Evolutionary conservation across 2,797 vertebrate genomes (phyloP).

Genomic region (Choloepus didactylus): DNA sequence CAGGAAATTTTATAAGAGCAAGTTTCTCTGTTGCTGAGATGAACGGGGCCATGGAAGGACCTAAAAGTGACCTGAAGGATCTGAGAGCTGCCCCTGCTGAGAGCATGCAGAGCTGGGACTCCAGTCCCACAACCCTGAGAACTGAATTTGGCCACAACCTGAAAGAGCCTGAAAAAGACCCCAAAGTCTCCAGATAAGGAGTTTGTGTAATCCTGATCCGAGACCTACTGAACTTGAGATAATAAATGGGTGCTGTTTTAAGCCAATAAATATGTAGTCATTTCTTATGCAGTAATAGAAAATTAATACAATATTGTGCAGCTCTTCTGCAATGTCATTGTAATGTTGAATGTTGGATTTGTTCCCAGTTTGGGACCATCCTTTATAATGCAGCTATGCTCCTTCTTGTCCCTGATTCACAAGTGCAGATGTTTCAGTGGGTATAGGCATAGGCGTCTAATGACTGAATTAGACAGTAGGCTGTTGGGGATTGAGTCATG

Average conservation of each 20-base stretch:
- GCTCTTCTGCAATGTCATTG: neutral
- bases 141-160: neutral
- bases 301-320: neutral
- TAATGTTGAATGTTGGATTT: neutral
- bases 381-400: neutral
- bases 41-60: neutral
- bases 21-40: neutral
- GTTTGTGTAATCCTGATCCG: neutral
- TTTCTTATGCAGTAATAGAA: neutral
- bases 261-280: neutral
- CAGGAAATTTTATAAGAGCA: neutral
- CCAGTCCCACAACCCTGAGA: neutral
- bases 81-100: neutral
- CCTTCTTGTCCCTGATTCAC: neutral
- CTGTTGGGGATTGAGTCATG: no score
- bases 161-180: neutral
- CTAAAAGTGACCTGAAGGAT: neutral
- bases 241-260: neutral
- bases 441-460: neutral
- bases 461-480: neutral
- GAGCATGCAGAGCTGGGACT: neutral
- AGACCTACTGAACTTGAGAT: neutral
- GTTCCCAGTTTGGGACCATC: neutral
- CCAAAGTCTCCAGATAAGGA: neutral
- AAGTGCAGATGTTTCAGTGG: neutral